These are phyloP conservation scores for Clamator glandarius DNA, from an alignment of 2,797 vertebrate genomes.

Conservation along the genomic window DNA sequence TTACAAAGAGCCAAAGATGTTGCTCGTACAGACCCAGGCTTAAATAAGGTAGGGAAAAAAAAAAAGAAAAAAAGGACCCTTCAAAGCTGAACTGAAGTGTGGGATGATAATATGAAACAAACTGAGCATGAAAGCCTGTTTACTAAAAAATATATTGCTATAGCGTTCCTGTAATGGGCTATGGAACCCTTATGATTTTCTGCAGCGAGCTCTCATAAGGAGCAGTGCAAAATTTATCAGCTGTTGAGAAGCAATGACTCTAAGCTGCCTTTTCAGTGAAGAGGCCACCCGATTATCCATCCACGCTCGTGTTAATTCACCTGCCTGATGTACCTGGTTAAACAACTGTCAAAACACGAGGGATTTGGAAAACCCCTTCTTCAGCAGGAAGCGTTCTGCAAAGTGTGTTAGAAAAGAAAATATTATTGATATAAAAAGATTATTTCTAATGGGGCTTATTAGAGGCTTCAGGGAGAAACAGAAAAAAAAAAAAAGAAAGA, in stretches of 20 bases:
- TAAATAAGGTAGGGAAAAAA: neutral
- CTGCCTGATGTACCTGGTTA: neutral
- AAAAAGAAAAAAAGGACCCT: neutral
- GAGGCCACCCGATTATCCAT: neutral
- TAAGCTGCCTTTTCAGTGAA: neutral
- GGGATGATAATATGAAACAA: neutral
- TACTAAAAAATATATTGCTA: conserved; percentile 9
- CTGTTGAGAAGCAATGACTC: neutral
- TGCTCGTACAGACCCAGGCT: neutral
- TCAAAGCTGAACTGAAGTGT: neutral
- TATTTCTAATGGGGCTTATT: neutral
- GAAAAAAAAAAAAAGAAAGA: neutral
- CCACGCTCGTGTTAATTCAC: rapidly evolving
- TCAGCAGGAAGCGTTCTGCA: neutral
- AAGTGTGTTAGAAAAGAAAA: neutral
- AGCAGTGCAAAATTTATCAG: neutral
- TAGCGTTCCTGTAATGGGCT: neutral
- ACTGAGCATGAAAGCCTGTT: neutral
- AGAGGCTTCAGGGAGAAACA: neutral
- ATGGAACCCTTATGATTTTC: neutral
- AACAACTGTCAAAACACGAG: neutral
- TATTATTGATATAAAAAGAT: neutral
- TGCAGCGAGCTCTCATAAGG: neutral
- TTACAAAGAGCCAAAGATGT: neutral
- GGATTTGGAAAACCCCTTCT: neutral